Conservation (phyloP, 1,140 invertebrate genomes). For the Pachyrhynchus sulphureomaculatus region DNA sequence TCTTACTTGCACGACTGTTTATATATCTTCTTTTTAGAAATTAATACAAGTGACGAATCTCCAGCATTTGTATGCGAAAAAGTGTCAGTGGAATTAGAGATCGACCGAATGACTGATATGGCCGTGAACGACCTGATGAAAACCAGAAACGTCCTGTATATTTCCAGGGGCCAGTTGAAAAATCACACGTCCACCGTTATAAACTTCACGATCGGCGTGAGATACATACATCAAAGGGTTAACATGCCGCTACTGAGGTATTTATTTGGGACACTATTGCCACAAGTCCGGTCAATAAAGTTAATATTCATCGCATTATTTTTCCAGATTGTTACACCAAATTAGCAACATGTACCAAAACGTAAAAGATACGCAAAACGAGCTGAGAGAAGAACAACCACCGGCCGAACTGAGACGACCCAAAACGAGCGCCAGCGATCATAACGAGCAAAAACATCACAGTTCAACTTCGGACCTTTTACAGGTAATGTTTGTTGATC, state of each 20-base stretch:
- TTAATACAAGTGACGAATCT: constrained; percentile 59
- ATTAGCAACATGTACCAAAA: constrained; percentile 98
- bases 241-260: constrained; percentile 90
- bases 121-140: constrained; percentile 82
- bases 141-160: constrained; percentile 78
- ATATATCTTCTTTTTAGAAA: constrained; percentile 31
- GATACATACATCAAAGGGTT: constrained; percentile 86
- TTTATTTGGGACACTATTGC: background rate
- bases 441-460: constrained; percentile 45
- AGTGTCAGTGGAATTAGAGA: constrained; percentile 83
- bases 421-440: constrained; percentile 47
- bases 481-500: constrained; percentile 9
- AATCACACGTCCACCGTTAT: constrained; percentile 86
- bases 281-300: background rate
- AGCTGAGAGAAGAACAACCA: constrained; percentile 71
- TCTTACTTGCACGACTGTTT: too few species aligned
- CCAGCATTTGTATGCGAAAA: constrained; percentile 92
- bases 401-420: constrained; percentile 46
- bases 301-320: background rate
- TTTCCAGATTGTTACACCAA: constrained; percentile 76
- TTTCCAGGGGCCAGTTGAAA: constrained; percentile 82
- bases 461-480: constrained; percentile 37
- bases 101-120: constrained; percentile 88
- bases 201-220: constrained; percentile 79
- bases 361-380: constrained; percentile 90